Evolutionary conservation across 2,797 vertebrate genomes (phyloP).

Genomic region (Poeciliopsis presidionis): DNA sequence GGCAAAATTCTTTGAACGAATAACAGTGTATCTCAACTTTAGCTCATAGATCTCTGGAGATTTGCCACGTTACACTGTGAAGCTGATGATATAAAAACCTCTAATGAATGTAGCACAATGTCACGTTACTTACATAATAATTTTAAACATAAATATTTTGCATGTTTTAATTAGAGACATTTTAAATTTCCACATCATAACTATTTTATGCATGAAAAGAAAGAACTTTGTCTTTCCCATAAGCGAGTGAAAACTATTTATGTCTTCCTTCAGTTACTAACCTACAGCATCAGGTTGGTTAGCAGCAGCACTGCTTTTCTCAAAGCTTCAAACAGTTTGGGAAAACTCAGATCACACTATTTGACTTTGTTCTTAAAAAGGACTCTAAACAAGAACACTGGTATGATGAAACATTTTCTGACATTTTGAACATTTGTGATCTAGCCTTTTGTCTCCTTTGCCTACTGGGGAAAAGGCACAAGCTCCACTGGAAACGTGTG

Average conservation of each 20-base stretch:
- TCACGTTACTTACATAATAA: background rate
- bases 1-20: background rate
- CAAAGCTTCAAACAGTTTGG: background rate
- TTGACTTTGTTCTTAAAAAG: background rate
- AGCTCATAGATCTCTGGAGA: background rate
- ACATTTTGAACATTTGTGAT: background rate
- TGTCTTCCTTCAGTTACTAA: background rate
- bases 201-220: too few relatives aligned
- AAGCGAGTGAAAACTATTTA: background rate
- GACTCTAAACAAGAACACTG: background rate
- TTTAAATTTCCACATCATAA: too few relatives aligned
- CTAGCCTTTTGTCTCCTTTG: background rate
- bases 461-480: background rate
- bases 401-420: background rate
- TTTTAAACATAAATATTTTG: background rate
- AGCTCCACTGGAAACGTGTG: background rate
- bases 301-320: background rate
- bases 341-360: background rate
- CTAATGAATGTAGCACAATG: background rate
- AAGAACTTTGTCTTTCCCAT: background rate
- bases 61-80: background rate
- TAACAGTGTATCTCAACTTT: background rate
- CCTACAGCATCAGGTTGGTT: background rate
- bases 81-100: background rate
- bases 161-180: background rate